phyloP scores from a whole-genome alignment of 35 echinoderm and acorn worm species.

The Ophiothrix spiculata region DNA sequence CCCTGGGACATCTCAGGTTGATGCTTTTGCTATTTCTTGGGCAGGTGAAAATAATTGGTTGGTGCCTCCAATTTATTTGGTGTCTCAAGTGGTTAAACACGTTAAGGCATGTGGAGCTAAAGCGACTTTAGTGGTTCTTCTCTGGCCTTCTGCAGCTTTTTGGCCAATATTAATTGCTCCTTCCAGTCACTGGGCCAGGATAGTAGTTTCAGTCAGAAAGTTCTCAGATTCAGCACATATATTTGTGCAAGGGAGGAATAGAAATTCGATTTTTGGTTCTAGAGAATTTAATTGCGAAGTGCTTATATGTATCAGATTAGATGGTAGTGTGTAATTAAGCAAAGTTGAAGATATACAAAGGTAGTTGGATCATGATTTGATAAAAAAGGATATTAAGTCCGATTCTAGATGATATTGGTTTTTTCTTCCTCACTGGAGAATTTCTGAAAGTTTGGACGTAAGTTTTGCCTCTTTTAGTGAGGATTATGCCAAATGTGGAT shows the following conservation, averaged over 20 bases:
- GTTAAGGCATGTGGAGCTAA: background rate
- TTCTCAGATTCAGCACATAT: background rate
- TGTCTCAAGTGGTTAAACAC: background rate
- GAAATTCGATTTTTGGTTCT: conserved; percentile 16
- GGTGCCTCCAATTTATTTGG: background rate
- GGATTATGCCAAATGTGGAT: too few species aligned
- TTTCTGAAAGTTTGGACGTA: too few species aligned
- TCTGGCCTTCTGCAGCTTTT: background rate
- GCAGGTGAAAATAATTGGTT: background rate
- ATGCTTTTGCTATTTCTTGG: background rate
- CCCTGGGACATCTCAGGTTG: background rate
- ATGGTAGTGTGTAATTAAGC: too few species aligned
- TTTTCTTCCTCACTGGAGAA: too few species aligned
- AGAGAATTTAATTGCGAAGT: background rate
- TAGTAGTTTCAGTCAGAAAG: background rate
- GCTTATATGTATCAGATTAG: conserved; percentile 5
- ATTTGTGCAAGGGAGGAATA: background rate
- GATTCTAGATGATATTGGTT: too few species aligned
- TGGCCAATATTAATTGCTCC: background rate
- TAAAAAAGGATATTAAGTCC: background rate
- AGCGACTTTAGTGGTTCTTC: background rate
- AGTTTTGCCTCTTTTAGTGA: too few species aligned
- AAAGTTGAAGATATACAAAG: too few species aligned
- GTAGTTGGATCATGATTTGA: background rate
- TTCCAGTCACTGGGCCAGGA: background rate